Evolutionary conservation across 2,797 vertebrate species (phyloP).

Genomic region (Sebastes flavidus): DNA sequence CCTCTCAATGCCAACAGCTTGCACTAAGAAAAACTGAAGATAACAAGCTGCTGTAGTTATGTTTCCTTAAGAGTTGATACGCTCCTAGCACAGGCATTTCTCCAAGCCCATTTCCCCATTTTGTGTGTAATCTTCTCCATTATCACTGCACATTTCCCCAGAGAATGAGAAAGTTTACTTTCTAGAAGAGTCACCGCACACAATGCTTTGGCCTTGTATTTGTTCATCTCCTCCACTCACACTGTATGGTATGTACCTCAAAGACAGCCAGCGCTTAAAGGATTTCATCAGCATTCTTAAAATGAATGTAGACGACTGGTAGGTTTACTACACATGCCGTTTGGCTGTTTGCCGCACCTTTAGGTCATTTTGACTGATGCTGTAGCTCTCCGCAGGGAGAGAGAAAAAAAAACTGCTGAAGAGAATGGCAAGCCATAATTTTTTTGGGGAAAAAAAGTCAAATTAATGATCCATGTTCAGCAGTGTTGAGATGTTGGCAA

Average conservation of each 20-base stretch:
- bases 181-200: slow-evolving; percentile 2
- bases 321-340: slow-evolving; percentile 22
- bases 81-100: not conserved
- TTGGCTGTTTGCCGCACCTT: slow-evolving; percentile 33
- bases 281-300: slow-evolving; percentile 33
- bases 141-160: slow-evolving; percentile 28
- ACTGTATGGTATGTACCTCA: not conserved
- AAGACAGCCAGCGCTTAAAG: slow-evolving; percentile 2
- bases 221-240: not conserved
- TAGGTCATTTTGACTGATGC: slow-evolving; percentile 52
- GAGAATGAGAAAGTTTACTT: slow-evolving; percentile 23
- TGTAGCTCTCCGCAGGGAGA: slow-evolving; percentile 11
- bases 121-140: slow-evolving; percentile 28
- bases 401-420: slow-evolving; percentile 9
- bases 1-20: not conserved
- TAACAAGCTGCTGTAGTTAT: not conserved
- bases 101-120: slow-evolving; percentile 5
- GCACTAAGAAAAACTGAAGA: not conserved
- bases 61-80: not conserved
- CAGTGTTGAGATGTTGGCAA: slow-evolving; percentile 27
- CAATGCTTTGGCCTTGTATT: not conserved
- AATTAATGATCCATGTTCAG: slow-evolving; percentile 52
- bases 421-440: slow-evolving; percentile 33
- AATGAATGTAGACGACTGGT: slow-evolving; percentile 34
- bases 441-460: slow-evolving; percentile 30